Evolutionary conservation across 2,888 invertebrate genomes (phyloP).

Genomic region (Dynastes hyllus): DNA sequence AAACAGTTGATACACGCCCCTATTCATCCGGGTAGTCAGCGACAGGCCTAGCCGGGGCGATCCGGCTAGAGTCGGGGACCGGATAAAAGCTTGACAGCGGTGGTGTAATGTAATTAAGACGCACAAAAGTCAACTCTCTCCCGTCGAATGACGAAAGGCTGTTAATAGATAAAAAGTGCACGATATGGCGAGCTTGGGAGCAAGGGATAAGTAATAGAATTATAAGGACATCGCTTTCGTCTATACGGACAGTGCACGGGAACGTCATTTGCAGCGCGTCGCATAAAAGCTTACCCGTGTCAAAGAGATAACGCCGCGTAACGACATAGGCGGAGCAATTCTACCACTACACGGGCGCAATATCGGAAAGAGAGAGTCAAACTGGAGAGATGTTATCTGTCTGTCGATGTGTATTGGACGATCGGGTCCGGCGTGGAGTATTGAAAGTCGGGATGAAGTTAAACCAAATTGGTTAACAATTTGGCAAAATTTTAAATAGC

Average conservation of each 20-base stretch:
- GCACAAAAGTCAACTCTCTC: conserved; percentile 66
- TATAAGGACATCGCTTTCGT: conserved; percentile 66
- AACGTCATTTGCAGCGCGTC: conserved; percentile 58
- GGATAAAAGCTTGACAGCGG: conserved; percentile 56
- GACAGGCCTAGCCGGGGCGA: conserved; percentile 56
- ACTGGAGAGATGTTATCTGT: not conserved
- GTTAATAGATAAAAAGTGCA: conserved; percentile 70
- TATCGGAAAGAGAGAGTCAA: not conserved
- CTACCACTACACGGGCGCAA: not conserved
- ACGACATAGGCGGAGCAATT: conserved; percentile 37
- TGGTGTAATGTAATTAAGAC: conserved; percentile 65
- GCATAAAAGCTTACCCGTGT: conserved; percentile 62
- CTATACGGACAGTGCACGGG: conserved; percentile 56
- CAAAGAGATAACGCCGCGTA: conserved; percentile 49
- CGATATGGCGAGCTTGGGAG: conserved; percentile 57
- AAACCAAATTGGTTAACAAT: no score
- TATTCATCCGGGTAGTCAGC: conserved; percentile 53
- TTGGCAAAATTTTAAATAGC: no score
- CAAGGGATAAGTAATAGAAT: conserved; percentile 68
- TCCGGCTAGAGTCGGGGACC: conserved; percentile 38
- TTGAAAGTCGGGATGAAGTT: not conserved
- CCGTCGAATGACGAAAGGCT: conserved; percentile 55
- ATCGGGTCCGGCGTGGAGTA: not conserved
- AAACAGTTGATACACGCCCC: conserved; percentile 58
- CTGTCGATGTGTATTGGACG: not conserved